Conservation (phyloP, 2,888 invertebrate genomes). For the Eupithecia dodoneata region DNA sequence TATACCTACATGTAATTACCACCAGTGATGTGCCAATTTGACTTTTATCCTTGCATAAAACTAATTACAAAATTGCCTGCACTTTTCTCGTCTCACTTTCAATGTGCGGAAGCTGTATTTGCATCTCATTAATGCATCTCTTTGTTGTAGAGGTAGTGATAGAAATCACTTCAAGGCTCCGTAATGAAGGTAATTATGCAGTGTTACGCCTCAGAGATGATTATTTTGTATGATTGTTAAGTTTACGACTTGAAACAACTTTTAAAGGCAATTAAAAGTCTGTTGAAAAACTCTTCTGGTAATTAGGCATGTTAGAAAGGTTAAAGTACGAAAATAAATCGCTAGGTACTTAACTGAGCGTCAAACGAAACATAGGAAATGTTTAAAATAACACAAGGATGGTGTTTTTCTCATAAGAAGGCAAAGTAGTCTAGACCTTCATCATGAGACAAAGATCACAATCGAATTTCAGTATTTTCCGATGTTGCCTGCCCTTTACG, state of each 20-base stretch:
- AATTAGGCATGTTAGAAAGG: not conserved
- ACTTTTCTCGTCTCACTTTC: conserved; percentile 76
- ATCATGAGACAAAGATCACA: not conserved
- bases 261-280: not conserved
- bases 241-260: conserved; percentile 16
- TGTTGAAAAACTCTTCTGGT: conserved; percentile 3
- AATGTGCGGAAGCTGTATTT: conserved; percentile 78
- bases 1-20: not conserved
- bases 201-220: conserved; percentile 57
- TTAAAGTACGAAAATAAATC: not conserved
- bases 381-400: not conserved
- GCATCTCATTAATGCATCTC: conserved; percentile 74
- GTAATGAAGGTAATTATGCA: conserved; percentile 71
- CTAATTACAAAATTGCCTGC: conserved; percentile 65
- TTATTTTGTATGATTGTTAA: conserved; percentile 48
- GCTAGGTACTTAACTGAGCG: not conserved
- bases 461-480: not conserved
- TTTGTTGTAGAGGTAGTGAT: conserved; percentile 65
- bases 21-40: conserved; percentile 1
- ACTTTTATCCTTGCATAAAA: conserved; percentile 53
- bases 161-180: conserved; percentile 75
- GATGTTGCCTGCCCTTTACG: not conserved
- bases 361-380: not conserved
- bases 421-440: not conserved
- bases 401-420: not conserved